Percentiles rank a stretch among this genome's conserved stretches.
Conservation (phyloP, 64 coral and sea anemone genomes). For the Montipora efflorescens region DNA sequence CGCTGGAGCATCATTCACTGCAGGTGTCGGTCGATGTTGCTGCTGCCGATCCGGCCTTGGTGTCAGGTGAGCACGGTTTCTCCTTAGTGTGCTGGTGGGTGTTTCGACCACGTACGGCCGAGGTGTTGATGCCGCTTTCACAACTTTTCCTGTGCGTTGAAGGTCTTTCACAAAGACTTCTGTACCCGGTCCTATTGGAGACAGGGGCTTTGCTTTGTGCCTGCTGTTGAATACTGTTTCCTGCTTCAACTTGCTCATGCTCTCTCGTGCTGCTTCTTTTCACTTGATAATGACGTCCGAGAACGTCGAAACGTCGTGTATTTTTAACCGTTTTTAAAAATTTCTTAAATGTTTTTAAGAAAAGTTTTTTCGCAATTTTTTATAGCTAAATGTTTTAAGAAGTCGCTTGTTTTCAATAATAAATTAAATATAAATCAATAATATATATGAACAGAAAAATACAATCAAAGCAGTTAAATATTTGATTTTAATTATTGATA, state of each 20-base stretch:
- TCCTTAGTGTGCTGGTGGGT: constrained; percentile 9
- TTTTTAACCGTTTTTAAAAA: too few relatives aligned
- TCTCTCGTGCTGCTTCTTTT: too few relatives aligned
- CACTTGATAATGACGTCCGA: too few relatives aligned
- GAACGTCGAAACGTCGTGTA: too few relatives aligned
- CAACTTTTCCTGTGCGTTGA: neutral
- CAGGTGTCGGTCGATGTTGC: neutral
- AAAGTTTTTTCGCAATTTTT: too few relatives aligned
- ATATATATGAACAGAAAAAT: too few relatives aligned
- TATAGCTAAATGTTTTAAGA: too few relatives aligned
- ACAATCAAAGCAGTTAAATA: neutral
- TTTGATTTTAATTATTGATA: neutral
- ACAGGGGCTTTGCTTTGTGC: neutral
- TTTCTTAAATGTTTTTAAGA: too few relatives aligned
- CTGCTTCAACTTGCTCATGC: constrained; percentile 7
- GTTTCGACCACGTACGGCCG: neutral
- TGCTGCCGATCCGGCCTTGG: neutral
- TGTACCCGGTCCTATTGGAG: neutral
- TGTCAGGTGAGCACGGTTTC: constrained; percentile 4
- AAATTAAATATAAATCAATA: too few relatives aligned
- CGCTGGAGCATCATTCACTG: neutral
- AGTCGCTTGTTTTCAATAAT: too few relatives aligned
- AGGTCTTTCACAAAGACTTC: constrained; percentile 13
- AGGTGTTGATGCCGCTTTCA: neutral
- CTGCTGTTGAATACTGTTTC: constrained; percentile 1